Base-by-base conservation (phyloP, 1,140 invertebrate species). In the Luehdorfia chinensis region DNA sequence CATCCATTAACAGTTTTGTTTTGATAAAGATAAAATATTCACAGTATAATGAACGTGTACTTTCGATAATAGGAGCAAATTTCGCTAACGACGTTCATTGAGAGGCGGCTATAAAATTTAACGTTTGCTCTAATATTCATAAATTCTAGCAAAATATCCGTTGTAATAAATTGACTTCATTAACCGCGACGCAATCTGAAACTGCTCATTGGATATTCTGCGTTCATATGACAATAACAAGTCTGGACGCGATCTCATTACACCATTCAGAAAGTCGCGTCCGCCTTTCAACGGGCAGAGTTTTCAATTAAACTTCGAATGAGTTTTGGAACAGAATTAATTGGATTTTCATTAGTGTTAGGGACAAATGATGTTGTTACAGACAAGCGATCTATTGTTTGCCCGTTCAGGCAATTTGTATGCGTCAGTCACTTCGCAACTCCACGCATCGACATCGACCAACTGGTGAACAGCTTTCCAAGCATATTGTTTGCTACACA, bases 291-390 rank as follows among this genome's bases (percentile, higher is more conserved):
- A 32, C 66, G 59, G 50, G 50, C 59, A 59, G 72, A 81, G 72
- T 81, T 84, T 84, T 81, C 80, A 84, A 84, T 84, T 84, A 84
- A 84, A 81, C 77, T 84, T 81, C 69, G 61, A 76, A 81, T 77
- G 77, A 84, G 78, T 84, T 81, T 80, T 68, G 69, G 72, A 80
- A 68, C 71, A 54, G 73, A 79, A 84, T 81, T 84, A 84, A 84
- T 84, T 83, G 76, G 73, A 77, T 80, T 84, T 84, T 80, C 80
- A 84, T 84, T 84, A 84, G 77, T 66, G 75, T 69, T 80, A 71
- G 72, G 69, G 69, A 78, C 77, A 78, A 79, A 84, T 81, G 75
- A 84, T 80, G 76, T 83, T 80, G 80, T 84, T 80, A 75, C 75
- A 69, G 66, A 59, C 69, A 56, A 72, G 47, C 70, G 63, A 76